phyloP scores from a whole-genome alignment of 92 coral and sea anemone genomes.

The Desmophyllum pertusum region DNA sequence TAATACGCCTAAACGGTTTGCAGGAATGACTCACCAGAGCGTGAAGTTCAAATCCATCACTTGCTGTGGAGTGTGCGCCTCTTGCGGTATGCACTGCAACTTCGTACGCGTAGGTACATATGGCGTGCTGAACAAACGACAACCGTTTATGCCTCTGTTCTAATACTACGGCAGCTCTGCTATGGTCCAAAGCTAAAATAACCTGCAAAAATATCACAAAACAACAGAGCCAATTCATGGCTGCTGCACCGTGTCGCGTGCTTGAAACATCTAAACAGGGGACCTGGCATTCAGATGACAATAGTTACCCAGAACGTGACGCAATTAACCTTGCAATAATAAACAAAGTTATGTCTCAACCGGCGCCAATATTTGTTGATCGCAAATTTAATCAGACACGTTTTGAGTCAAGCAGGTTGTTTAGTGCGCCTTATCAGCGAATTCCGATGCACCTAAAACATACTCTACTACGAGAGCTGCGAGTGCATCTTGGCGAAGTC shows the following conservation, averaged over 20 bases:
- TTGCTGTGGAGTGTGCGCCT: constrained; percentile 78
- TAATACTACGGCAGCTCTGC: not conserved
- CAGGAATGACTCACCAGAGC: constrained; percentile 57
- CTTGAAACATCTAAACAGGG: not conserved
- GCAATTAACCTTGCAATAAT: not conserved
- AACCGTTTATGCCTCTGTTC: not conserved
- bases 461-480: not conserved
- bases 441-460: not conserved
- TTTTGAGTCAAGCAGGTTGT: not conserved
- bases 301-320: not conserved
- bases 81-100: constrained; percentile 86
- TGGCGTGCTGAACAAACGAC: not conserved
- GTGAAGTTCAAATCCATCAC: constrained; percentile 75
- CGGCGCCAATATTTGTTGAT: not conserved
- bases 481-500: not conserved
- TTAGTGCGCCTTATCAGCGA: not conserved
- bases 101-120: constrained; percentile 82
- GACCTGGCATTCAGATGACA: not conserved
- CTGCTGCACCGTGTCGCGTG: not conserved
- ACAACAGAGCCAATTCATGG: constrained; percentile 25
- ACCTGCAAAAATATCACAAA: not conserved
- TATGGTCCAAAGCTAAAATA: not conserved
- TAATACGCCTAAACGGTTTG: not conserved
- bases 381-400: constrained; percentile 8
- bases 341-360: constrained; percentile 5